phyloP scores from a whole-genome alignment of 2,797 vertebrate genomes.

The Otolemur crassicaudatus region DNA sequence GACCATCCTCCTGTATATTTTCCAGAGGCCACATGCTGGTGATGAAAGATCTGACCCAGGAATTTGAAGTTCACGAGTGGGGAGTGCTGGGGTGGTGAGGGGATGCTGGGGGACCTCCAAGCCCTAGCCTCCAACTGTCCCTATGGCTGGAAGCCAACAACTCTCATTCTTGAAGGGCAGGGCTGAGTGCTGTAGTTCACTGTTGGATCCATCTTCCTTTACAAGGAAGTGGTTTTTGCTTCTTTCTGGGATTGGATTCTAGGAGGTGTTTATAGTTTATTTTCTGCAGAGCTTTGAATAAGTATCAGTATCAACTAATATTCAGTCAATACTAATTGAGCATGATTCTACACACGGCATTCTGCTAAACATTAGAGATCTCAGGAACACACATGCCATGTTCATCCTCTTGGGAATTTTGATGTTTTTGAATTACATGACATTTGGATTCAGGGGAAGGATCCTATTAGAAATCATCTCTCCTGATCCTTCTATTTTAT shows the following conservation, averaged over 20 bases:
- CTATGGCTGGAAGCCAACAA: not conserved
- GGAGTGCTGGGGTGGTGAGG: not conserved
- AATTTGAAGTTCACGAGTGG: not conserved
- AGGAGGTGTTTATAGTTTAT: not conserved
- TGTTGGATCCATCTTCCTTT: not conserved
- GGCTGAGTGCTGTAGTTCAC: not conserved
- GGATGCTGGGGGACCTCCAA: not conserved
- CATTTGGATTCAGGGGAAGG: not conserved
- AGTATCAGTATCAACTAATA: not conserved
- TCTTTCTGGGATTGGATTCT: not conserved
- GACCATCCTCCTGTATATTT: not conserved
- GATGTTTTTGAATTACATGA: not conserved
- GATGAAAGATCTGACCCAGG: conserved; percentile 38
- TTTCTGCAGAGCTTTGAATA: not conserved
- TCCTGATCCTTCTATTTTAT: not conserved
- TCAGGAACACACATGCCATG: accelerated
- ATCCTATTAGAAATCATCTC: not conserved
- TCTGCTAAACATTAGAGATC: not conserved
- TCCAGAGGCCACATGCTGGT: not conserved
- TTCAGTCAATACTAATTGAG: not conserved
- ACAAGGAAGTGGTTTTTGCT: not conserved
- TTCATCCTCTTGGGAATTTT: not conserved
- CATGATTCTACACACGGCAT: not conserved
- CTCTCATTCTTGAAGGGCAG: not conserved
- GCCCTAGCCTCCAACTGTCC: not conserved